A percentile compares a stretch with the other conserved stretches of the same genome.
These are phyloP conservation scores for Alloplasta piceator DNA, from an alignment of 2,888 invertebrate genomes.

Conservation along the genomic window DNA sequence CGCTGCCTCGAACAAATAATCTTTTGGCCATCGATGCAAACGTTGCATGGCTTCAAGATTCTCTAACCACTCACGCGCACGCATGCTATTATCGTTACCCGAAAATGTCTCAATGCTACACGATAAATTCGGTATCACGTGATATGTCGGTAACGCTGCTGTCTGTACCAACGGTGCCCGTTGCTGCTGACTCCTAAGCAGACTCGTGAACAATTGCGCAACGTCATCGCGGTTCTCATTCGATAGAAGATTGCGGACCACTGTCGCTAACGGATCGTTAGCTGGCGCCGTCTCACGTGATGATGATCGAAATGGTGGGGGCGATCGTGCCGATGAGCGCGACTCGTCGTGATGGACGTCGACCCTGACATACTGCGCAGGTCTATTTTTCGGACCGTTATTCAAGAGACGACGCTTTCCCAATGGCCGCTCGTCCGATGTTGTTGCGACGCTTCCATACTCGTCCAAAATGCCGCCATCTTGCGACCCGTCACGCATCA, in stretches of 20 bases:
- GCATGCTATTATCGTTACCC: slow-evolving; percentile 21
- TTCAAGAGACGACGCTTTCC: too few species aligned
- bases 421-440: too few species aligned
- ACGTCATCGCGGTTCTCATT: not conserved
- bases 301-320: too few species aligned
- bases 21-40: slow-evolving; percentile 33
- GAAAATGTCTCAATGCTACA: slow-evolving; percentile 29
- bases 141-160: slow-evolving; percentile 1
- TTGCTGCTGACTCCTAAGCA: not conserved
- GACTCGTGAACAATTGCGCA: not conserved
- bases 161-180: not conserved
- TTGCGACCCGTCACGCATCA: too few species aligned
- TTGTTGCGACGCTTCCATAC: too few species aligned
- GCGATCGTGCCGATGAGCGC: too few species aligned
- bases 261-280: not conserved
- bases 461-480: too few species aligned
- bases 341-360: too few species aligned
- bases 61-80: slow-evolving; percentile 44
- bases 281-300: not conserved
- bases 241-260: not conserved
- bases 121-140: slow-evolving; percentile 28
- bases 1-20: slow-evolving; percentile 29
- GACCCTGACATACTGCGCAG: too few species aligned
- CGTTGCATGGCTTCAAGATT: slow-evolving; percentile 28
- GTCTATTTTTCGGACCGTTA: too few species aligned